Base-by-base conservation (phyloP, 2,113 vertebrate genomes). In the Patagioenas fasciata region DNA sequence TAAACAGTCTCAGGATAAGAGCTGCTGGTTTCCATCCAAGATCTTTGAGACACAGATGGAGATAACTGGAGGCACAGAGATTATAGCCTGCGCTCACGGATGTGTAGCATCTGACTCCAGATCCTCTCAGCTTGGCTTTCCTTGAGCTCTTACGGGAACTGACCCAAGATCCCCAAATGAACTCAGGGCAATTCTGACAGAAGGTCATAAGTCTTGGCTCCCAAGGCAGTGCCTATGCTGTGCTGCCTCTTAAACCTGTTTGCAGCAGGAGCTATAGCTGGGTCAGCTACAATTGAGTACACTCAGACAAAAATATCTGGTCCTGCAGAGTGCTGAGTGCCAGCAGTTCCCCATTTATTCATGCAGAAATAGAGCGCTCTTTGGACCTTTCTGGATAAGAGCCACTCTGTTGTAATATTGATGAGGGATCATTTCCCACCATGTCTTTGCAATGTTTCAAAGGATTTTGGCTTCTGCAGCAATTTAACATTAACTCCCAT, bases 391-490 rank as follows among this genome's bases (percentile, higher is more conserved):
- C 51, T 90, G 88, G 42, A 89, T 91, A 64, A 88, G 60, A 88
- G 64, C 20, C 47, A 58, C 62, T 64, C 66, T 42, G 19, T 4
- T 91, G 29, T 72, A 73, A 70, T 92, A 85, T 19, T 51, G 88
- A 86, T 90, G 44, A 67, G 56, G 74, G 54, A 84, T 64, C 14
- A 64, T 79, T 89, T 84, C 65, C 64, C 57, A 51, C 60, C 60
- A 71, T 12, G 42, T 88, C 69, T 66, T 80, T 42, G 69, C 60
- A 85, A 44, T 6, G 13, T 71, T 91, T 80, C 85, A 83, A 85
- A 96, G 58, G 58, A 94, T 83, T 94, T 73, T 85, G 42, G 20
- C 44, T 89, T 87, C 73, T 81, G 48, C 40, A 88, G 62, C 47
- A 56, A 74, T 83, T 85, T 71, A 83, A 78, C 64, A 17, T 92